phyloP scores from a whole-genome alignment of 2,797 vertebrate genomes.

The Xiphorhynchus erythropygius region DNA sequence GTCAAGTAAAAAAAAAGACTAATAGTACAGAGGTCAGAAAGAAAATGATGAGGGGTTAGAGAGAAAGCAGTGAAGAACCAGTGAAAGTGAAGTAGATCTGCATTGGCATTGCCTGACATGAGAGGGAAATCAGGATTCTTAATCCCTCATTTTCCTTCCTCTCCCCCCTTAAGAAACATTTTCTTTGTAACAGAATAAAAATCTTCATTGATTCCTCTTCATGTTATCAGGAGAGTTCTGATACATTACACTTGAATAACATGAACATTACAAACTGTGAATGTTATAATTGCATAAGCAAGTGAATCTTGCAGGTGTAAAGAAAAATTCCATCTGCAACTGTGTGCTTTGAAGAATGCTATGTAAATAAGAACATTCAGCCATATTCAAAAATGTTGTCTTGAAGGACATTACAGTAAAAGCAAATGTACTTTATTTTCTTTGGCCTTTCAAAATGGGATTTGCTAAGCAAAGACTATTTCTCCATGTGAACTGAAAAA shows the following conservation, averaged over 20 bases:
- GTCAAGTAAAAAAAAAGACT: conserved; percentile 4
- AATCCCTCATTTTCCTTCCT: not conserved
- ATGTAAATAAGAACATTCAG: not conserved
- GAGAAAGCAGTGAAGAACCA: not conserved
- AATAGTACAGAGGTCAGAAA: not conserved
- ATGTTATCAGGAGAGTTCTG: not conserved
- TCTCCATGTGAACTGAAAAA: not conserved
- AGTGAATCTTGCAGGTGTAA: not conserved
- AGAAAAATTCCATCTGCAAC: not conserved
- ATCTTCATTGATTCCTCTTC: not conserved
- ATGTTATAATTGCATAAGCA: not conserved
- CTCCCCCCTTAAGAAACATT: not conserved
- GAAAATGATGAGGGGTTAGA: not conserved
- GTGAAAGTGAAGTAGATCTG: not conserved
- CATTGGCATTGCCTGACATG: not conserved
- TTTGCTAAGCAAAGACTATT: not conserved
- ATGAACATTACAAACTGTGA: not conserved
- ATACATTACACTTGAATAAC: not conserved
- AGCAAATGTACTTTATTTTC: not conserved
- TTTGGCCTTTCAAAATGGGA: not conserved
- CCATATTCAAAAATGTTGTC: not conserved
- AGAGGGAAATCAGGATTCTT: not conserved
- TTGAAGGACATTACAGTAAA: not conserved
- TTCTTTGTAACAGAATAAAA: not conserved
- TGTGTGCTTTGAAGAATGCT: not conserved